A percentile compares a stretch with the other conserved stretches of the same genome.
These are phyloP conservation scores for Caenorhabditis sp. DNA, from an alignment of 2,888 invertebrate genomes.

Conservation along the genomic window DNA sequence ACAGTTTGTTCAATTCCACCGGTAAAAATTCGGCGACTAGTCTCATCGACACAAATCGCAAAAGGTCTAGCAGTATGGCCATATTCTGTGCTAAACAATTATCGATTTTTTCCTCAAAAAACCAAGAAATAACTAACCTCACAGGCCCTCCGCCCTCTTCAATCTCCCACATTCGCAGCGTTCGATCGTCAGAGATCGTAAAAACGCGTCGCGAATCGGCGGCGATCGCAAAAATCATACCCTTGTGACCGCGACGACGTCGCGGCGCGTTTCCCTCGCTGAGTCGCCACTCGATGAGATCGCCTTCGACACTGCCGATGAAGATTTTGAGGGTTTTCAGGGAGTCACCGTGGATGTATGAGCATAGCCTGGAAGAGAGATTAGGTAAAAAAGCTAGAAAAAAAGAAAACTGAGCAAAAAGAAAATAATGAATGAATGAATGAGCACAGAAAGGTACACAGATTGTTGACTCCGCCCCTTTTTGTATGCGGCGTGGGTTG, in stretches of 20 bases:
- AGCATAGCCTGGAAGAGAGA: slow-evolving; percentile 38
- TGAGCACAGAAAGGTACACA: too few species aligned
- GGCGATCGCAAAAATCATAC: slow-evolving; percentile 46
- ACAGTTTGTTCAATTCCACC: slow-evolving; percentile 44
- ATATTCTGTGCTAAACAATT: slow-evolving; percentile 23
- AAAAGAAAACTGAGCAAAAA: not conserved
- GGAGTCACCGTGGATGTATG: slow-evolving; percentile 19
- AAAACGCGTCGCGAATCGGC: slow-evolving; percentile 18
- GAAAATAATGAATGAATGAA: not conserved
- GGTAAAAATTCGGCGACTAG: slow-evolving; percentile 25
- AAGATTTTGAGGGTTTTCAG: slow-evolving; percentile 3
- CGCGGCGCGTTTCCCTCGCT: not conserved
- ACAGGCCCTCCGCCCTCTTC: not conserved
- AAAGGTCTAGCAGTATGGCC: slow-evolving; percentile 51
- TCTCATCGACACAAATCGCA: slow-evolving; percentile 28
- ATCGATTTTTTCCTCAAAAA: not conserved
- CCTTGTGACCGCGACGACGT: slow-evolving; percentile 30
- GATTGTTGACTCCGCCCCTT: too few species aligned
- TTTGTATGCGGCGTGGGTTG: too few species aligned
- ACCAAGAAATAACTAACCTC: not conserved
- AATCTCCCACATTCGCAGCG: slow-evolving; percentile 43
- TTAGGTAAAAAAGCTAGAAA: too few species aligned
- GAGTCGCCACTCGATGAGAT: slow-evolving; percentile 28
- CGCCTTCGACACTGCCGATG: slow-evolving; percentile 32
- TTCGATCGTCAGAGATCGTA: slow-evolving; percentile 49